phyloP scores from a whole-genome alignment of 2,797 vertebrate species.

The Nothura maculosa region DNA sequence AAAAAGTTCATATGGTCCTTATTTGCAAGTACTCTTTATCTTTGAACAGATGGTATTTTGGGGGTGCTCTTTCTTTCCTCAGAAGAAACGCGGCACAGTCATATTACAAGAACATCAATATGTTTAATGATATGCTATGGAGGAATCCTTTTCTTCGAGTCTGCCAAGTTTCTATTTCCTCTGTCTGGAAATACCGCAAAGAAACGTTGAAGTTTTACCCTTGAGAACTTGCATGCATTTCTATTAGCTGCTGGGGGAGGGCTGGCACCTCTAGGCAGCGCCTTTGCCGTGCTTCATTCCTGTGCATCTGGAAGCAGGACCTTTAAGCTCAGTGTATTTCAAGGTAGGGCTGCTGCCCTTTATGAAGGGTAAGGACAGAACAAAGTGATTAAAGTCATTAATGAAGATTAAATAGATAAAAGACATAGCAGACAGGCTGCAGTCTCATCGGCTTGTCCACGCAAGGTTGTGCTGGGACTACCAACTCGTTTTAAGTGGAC shows the following conservation, averaged over 20 bases:
- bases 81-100: neutral
- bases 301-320: constrained; percentile 13
- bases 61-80: neutral
- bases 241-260: neutral
- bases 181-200: neutral
- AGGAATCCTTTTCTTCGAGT: neutral
- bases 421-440: neutral
- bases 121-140: neutral
- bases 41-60: neutral
- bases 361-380: constrained; percentile 25
- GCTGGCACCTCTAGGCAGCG: neutral
- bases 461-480: neutral
- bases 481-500: neutral
- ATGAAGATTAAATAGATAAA: constrained; percentile 28
- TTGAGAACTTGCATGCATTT: neutral
- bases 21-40: neutral
- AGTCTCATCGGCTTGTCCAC: neutral
- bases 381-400: constrained; percentile 38
- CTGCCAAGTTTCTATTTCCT: neutral
- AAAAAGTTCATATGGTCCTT: neutral
- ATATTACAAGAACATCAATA: neutral
- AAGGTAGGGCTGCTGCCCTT: constrained; percentile 5
- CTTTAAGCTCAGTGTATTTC: neutral
- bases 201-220: constrained; percentile 23
- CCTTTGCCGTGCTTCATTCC: neutral